These are phyloP conservation scores for Camponotus pennsylvanicus DNA, from an alignment of 1,140 invertebrate genomes.

Conservation along the genomic window DNA sequence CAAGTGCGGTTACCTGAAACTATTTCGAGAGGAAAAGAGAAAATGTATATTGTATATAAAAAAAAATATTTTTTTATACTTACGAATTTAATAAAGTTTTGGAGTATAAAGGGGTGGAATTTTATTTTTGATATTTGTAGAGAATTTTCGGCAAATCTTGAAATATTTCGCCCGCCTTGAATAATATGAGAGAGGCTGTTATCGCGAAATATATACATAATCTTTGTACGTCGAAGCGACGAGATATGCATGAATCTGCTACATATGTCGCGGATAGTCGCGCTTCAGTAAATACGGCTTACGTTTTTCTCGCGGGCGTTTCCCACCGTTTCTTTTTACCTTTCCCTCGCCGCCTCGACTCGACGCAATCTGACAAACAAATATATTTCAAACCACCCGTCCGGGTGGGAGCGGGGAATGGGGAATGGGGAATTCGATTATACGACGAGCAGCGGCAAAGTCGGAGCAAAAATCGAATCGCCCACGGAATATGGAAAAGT, in stretches of 20 bases:
- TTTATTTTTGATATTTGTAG: background rate
- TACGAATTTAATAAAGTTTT: background rate
- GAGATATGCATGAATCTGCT: conserved; percentile 48
- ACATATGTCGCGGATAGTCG: conserved; percentile 40
- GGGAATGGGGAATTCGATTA: conserved; percentile 54
- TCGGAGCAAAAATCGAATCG: conserved; percentile 60
- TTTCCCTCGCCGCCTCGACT: conserved; percentile 49
- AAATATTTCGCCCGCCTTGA: conserved; percentile 2
- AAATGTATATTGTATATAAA: background rate
- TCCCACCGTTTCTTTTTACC: conserved; percentile 50
- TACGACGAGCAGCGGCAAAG: background rate
- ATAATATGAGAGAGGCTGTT: conserved; percentile 34
- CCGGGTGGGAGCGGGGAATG: conserved; percentile 26
- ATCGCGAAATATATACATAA: conserved; percentile 40
- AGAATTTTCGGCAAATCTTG: conserved; percentile 21
- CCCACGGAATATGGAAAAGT: conserved; percentile 42
- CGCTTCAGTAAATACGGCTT: conserved; percentile 66
- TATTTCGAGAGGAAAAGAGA: background rate
- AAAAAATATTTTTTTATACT: background rate
- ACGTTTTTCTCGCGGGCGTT: conserved; percentile 53
- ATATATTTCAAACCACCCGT: conserved; percentile 68
- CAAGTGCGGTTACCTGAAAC: background rate
- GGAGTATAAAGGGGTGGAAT: background rate
- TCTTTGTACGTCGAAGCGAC: conserved; percentile 39
- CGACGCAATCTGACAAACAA: conserved; percentile 76